Evolutionary conservation across 1,140 invertebrate genomes (phyloP).

Genomic region (Leptonema lineaticorne): DNA sequence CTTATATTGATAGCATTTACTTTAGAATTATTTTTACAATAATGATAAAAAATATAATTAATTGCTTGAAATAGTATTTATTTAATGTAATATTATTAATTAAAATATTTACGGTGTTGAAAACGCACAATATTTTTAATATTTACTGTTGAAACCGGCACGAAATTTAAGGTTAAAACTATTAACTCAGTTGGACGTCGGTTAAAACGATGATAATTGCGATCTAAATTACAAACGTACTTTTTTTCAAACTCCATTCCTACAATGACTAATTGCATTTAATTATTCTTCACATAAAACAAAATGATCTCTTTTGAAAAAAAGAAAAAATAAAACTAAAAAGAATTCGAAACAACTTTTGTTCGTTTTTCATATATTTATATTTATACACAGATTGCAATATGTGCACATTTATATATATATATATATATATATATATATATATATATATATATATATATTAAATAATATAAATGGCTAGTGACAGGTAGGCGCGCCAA

Average conservation of each 20-base stretch:
- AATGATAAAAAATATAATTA: no score
- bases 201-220: background rate
- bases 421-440: no score
- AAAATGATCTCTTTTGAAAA: background rate
- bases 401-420: background rate
- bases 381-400: no score
- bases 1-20: no score
- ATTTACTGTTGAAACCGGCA: background rate
- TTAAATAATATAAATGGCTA: background rate
- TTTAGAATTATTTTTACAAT: no score
- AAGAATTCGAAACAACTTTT: background rate
- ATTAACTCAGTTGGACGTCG: background rate
- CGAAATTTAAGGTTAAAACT: background rate
- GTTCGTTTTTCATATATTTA: background rate
- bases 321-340: background rate
- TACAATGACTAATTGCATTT: conserved; percentile 11
- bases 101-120: no score
- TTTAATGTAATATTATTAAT: no score
- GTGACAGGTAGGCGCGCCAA: conserved; percentile 10
- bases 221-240: background rate
- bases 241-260: background rate
- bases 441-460: no score
- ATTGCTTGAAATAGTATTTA: no score
- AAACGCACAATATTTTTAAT: background rate
- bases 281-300: conserved; percentile 10